phyloP scores from a whole-genome alignment of 2,797 vertebrate species.

The Chrysolophus pictus region DNA sequence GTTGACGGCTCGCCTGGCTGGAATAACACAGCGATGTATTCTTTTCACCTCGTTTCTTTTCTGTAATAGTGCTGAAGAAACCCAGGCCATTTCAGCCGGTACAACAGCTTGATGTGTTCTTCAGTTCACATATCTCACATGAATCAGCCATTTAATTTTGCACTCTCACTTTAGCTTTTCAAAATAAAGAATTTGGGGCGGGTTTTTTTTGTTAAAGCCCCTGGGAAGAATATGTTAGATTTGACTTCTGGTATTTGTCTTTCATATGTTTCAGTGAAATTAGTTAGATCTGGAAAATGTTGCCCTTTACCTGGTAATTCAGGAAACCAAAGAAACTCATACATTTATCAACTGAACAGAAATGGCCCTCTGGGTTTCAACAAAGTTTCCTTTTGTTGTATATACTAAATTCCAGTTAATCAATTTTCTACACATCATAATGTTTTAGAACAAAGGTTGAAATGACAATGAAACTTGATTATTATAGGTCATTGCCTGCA shows the following conservation, averaged over 20 bases:
- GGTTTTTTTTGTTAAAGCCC: slow-evolving; percentile 27
- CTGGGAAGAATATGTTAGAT: slow-evolving; percentile 74
- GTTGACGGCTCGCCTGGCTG: rapidly evolving
- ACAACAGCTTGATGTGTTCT: slow-evolving; percentile 41
- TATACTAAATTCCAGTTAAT: slow-evolving; percentile 57
- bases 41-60: slow-evolving; percentile 38
- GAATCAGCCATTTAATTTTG: slow-evolving; percentile 74
- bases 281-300: slow-evolving; percentile 79
- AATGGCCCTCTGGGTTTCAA: slow-evolving; percentile 65
- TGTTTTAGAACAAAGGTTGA: slow-evolving; percentile 54
- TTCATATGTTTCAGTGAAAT: slow-evolving; percentile 76
- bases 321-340: slow-evolving; percentile 77
- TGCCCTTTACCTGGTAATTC: slow-evolving; percentile 77
- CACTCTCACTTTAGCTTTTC: slow-evolving; percentile 65
- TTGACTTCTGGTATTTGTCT: slow-evolving; percentile 80
- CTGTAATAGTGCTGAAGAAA: slow-evolving; percentile 56
- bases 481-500: slow-evolving; percentile 33
- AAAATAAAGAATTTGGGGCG: slow-evolving; percentile 63
- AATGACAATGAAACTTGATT: slow-evolving; percentile 59
- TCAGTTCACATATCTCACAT: slow-evolving; percentile 52
- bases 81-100: slow-evolving; percentile 47
- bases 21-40: not conserved
- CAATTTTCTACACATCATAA: slow-evolving; percentile 69
- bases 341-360: slow-evolving; percentile 77
- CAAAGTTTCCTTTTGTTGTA: slow-evolving; percentile 60